Conservation (phyloP, 2,797 vertebrate species). For the Myotis pilosus region DNA sequence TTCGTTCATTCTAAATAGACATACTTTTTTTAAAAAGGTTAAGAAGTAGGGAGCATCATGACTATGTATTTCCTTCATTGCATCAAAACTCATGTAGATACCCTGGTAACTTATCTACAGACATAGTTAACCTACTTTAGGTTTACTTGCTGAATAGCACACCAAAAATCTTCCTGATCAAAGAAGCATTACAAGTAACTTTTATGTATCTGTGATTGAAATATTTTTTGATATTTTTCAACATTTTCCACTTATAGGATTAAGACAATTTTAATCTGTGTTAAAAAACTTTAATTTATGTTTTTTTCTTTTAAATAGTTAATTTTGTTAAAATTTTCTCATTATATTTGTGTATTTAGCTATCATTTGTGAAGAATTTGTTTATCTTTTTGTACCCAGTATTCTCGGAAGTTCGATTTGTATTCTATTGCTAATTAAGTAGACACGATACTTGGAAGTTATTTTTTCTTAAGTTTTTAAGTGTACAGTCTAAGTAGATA, state of each 20-base stretch:
- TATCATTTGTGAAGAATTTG: neutral
- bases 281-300: neutral
- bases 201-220: conserved; percentile 44
- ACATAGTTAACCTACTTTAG: conserved; percentile 52
- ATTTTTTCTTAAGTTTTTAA: neutral
- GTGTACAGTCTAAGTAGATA: neutral
- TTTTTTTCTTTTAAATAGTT: conserved; percentile 4
- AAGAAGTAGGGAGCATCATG: neutral
- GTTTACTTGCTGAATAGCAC: conserved; percentile 72
- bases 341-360: neutral
- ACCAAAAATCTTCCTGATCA: conserved; percentile 46
- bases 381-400: neutral
- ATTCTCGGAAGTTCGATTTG: neutral
- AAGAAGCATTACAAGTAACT: conserved; percentile 15
- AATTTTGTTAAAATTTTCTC: neutral
- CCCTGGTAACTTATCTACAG: neutral
- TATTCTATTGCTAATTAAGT: neutral
- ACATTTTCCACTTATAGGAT: conserved; percentile 22
- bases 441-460: neutral
- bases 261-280: conserved; percentile 36
- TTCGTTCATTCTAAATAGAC: neutral
- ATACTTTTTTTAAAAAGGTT: neutral
- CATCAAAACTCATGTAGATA: conserved; percentile 45
- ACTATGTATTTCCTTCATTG: neutral
- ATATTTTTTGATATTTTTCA: conserved; percentile 31